Percentiles rank a stretch among this genome's conserved stretches.
These are phyloP conservation scores for Parnassius glacialis DNA, from an alignment of 2,888 invertebrate genomes.

Conservation along the genomic window DNA sequence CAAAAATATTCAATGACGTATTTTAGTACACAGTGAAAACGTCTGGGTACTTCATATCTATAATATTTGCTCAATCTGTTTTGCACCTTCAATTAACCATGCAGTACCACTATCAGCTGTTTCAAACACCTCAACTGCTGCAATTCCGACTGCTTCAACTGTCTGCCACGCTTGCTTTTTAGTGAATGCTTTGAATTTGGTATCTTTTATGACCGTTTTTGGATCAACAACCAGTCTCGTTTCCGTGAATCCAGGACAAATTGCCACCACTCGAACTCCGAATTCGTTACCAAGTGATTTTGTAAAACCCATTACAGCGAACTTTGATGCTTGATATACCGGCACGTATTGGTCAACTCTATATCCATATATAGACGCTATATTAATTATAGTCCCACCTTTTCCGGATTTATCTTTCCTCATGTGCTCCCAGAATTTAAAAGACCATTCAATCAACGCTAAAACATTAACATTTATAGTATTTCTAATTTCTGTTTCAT, in stretches of 20 bases:
- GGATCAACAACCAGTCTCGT: constrained; percentile 25
- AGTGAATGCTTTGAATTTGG: constrained; percentile 38
- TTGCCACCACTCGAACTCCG: constrained; percentile 55
- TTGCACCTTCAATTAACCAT: constrained; percentile 73
- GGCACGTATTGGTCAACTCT: constrained; percentile 69
- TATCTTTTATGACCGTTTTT: constrained; percentile 31
- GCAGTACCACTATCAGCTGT: constrained; percentile 73
- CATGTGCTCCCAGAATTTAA: constrained; percentile 81
- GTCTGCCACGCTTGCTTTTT: constrained; percentile 47
- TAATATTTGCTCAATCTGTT: constrained; percentile 35
- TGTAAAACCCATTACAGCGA: constrained; percentile 71
- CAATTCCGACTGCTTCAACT: constrained; percentile 48
- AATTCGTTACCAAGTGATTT: constrained; percentile 60
- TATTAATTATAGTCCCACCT: constrained; percentile 84
- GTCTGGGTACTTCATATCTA: too few species aligned
- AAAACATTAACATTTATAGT: constrained; percentile 60
- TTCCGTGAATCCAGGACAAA: constrained; percentile 73
- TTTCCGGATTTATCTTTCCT: constrained; percentile 76
- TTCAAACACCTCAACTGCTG: constrained; percentile 51
- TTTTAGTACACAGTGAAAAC: too few species aligned
- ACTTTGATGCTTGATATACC: constrained; percentile 79
- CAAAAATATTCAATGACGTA: too few species aligned
- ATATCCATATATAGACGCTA: constrained; percentile 81
- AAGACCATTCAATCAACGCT: constrained; percentile 52
- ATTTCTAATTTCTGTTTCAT: constrained; percentile 33